Evolutionary conservation across 2,888 invertebrate species (phyloP), one percentile per base, ranked within the genome.

Genomic region (Bombylius discolor): DNA sequence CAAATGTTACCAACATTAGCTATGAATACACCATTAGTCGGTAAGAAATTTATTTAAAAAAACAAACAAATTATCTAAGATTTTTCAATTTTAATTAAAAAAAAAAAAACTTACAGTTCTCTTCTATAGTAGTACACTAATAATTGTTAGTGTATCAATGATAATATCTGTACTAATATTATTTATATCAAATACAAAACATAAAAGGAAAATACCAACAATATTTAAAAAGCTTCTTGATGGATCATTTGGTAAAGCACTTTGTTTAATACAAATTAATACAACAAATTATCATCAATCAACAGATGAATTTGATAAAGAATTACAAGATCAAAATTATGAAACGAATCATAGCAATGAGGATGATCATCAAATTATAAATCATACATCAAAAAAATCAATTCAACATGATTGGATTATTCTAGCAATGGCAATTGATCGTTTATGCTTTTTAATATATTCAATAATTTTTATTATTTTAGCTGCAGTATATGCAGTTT

Each of bases 341-440:
- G 74, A 75, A 42, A 74, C 67, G 39, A 46, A 67, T 39, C 55
- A 55, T 12, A 66, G 64, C 31, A 67, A 65, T 31, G 67, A 66
- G 8, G 74, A 74, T 47, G 74, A 75, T 52, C 69, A 71, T 55
- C 73, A 74, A 47, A 70, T 73, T 45, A 68, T 70, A 51, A 53
- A 46, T 4, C 39, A 56, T 31, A n/a, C 51, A 12, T 42, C 49
- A 14, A 55, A 51, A 36, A 42, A 62, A 65, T 70, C 69, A 4
- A 62, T 76, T 1, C 80, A 81, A 62, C 76, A 78, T 44, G 83
- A 84, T 65, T 84, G 83, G 83, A 70, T 80, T n/a, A 68, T 82
- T 13, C 65, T 83, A 49, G 83, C 82, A 36, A 79, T 79, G 4
- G 80, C 81, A 9, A 75, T 84, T 55, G 83, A 84, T 69, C 77